phyloP scores from a whole-genome alignment of 2,113 vertebrate species.

The Cynopterus brachyotis region DNA sequence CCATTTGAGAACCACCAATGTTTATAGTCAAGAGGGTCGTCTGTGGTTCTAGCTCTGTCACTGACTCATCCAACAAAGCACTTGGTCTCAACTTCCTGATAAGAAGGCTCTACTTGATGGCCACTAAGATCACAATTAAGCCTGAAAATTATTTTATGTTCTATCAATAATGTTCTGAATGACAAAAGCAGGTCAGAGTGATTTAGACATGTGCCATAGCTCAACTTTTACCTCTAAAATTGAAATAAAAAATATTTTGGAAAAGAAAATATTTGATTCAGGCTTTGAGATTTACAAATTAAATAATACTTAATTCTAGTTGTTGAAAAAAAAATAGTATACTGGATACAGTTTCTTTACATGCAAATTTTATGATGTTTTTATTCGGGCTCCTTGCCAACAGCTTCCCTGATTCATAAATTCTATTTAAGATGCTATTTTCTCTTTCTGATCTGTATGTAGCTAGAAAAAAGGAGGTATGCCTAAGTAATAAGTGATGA shows the following conservation, averaged over 20 bases:
- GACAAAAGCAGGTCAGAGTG: background rate
- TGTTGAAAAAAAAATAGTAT: background rate
- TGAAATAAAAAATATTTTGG: background rate
- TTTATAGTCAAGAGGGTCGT: background rate
- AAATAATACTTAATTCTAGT: background rate
- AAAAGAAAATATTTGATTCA: constrained; percentile 25
- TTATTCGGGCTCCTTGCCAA: background rate
- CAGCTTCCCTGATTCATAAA: background rate
- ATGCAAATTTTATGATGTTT: background rate
- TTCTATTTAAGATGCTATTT: background rate
- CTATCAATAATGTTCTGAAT: background rate
- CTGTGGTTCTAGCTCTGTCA: background rate
- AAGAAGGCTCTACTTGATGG: background rate
- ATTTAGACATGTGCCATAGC: background rate
- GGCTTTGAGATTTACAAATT: background rate
- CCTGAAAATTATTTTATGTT: background rate
- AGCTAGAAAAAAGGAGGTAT: background rate
- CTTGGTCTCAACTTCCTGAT: background rate
- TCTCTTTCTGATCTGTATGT: background rate
- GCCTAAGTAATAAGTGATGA: background rate
- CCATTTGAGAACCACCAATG: background rate
- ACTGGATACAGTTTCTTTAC: background rate
- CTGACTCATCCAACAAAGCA: background rate
- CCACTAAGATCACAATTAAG: background rate
- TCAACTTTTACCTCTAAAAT: background rate